Conservation (phyloP, 2,113 vertebrate species). For the Rousettus leschenaultii region DNA sequence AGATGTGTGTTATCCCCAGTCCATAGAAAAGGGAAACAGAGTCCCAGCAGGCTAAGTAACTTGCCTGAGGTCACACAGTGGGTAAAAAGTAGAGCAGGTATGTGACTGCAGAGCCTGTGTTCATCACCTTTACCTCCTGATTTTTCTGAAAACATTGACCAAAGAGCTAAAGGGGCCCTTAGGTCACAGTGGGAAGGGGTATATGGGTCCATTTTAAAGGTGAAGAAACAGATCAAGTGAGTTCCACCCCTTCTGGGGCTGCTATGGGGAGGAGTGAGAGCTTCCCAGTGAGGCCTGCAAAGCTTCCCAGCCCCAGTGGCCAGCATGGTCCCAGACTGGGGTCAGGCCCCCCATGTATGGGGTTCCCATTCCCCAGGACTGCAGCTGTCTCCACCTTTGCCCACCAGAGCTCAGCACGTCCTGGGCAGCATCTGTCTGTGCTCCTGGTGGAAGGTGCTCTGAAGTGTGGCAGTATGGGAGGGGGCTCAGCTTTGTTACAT, state of each 20-base stretch:
- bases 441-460: neutral
- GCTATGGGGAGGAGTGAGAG: too few relatives aligned
- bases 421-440: neutral
- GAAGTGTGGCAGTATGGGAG: neutral
- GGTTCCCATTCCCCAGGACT: neutral
- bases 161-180: neutral
- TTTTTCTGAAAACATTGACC: neutral
- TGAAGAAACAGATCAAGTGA: neutral
- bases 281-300: neutral
- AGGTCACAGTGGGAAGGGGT: neutral
- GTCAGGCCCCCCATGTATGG: neutral
- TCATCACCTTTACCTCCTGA: neutral
- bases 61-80: neutral
- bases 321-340: neutral
- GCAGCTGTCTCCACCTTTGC: neutral
- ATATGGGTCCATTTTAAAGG: neutral
- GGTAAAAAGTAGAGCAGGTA: too few relatives aligned
- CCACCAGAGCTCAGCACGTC: neutral
- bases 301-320: neutral
- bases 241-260: neutral
- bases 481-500: neutral
- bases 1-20: too few relatives aligned
- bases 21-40: neutral
- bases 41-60: neutral
- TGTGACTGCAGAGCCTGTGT: neutral